Evolutionary conservation across 1,140 invertebrate species (phyloP).

Genomic region (Hypothenemus hampei): DNA sequence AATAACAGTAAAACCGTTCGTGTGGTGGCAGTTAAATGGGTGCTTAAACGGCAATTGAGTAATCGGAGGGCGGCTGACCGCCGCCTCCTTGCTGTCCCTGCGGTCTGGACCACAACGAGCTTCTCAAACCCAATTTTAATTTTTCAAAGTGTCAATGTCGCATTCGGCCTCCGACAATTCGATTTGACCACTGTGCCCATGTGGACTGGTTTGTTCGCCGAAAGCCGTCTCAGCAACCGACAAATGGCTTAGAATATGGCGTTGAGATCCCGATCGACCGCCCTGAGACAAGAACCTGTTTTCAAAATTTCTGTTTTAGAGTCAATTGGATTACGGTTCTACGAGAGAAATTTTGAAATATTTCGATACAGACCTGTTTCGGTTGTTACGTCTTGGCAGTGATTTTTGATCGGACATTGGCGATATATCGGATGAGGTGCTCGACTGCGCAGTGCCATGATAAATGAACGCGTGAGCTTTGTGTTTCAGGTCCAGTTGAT

Average conservation of each 20-base stretch:
- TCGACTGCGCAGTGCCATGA: slow-evolving; percentile 64
- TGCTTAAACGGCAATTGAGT: slow-evolving; percentile 60
- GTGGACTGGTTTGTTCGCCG: slow-evolving; percentile 40
- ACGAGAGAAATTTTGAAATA: neutral
- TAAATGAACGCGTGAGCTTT: slow-evolving; percentile 63
- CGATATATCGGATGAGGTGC: slow-evolving; percentile 71
- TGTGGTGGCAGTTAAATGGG: neutral
- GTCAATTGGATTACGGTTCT: no score
- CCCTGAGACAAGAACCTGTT: slow-evolving; percentile 57
- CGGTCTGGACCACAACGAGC: slow-evolving; percentile 68
- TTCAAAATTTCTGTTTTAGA: neutral
- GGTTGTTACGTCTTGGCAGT: slow-evolving; percentile 60
- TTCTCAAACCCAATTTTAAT: slow-evolving; percentile 63
- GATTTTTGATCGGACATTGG: slow-evolving; percentile 74
- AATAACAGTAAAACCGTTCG: slow-evolving; percentile 4
- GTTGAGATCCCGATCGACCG: slow-evolving; percentile 51
- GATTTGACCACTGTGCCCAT: slow-evolving; percentile 45
- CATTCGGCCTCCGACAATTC: slow-evolving; percentile 66
- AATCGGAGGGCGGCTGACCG: slow-evolving; percentile 55
- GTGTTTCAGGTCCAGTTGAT: slow-evolving; percentile 67
- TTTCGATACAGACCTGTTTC: slow-evolving; percentile 54
- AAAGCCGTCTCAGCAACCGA: slow-evolving; percentile 59
- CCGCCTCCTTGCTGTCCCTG: slow-evolving; percentile 47
- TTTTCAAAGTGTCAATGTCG: slow-evolving; percentile 74
- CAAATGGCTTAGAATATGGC: slow-evolving; percentile 53